phyloP scores from a whole-genome alignment of 1,140 invertebrate genomes.

The Carposina sasakii region DNA sequence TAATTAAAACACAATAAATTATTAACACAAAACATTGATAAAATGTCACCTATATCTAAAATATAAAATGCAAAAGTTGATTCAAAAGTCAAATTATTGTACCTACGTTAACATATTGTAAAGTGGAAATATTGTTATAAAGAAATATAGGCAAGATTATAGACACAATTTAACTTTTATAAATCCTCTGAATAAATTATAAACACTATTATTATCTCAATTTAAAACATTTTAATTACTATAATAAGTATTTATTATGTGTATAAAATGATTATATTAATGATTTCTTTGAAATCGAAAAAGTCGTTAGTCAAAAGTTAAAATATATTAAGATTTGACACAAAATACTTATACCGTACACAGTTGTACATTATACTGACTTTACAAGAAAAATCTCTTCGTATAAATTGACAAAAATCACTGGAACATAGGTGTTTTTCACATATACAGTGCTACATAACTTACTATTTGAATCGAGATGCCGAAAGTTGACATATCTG shows the following conservation, averaged over 20 bases:
- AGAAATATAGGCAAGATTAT: constrained; percentile 40
- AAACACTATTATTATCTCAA: too few species aligned
- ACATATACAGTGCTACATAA: constrained; percentile 26
- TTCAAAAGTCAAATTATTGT: background rate
- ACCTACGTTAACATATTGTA: background rate
- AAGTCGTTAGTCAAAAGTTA: constrained; percentile 31
- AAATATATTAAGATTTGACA: constrained; percentile 26
- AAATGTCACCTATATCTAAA: constrained; percentile 22
- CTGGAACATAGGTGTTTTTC: constrained; percentile 18
- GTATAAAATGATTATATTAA: constrained; percentile 23
- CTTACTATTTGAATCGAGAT: too few species aligned
- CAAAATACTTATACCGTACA: constrained; percentile 28
- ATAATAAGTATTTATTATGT: too few species aligned
- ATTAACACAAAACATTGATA: constrained; percentile 52
- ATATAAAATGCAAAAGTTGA: too few species aligned
- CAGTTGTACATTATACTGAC: constrained; percentile 9
- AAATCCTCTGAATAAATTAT: constrained; percentile 30
- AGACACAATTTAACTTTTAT: constrained; percentile 45
- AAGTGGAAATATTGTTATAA: background rate
- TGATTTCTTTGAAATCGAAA: constrained; percentile 52
- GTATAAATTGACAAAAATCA: constrained; percentile 15
- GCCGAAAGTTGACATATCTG: too few species aligned
- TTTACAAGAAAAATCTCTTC: constrained; percentile 16
- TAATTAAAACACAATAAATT: constrained; percentile 63
- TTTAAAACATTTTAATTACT: too few species aligned